Percentiles rank a stretch among this genome's conserved stretches.
Evolutionary conservation across 1,140 invertebrate species (phyloP).

Genomic region (Trachymyrmex septentrionalis): DNA sequence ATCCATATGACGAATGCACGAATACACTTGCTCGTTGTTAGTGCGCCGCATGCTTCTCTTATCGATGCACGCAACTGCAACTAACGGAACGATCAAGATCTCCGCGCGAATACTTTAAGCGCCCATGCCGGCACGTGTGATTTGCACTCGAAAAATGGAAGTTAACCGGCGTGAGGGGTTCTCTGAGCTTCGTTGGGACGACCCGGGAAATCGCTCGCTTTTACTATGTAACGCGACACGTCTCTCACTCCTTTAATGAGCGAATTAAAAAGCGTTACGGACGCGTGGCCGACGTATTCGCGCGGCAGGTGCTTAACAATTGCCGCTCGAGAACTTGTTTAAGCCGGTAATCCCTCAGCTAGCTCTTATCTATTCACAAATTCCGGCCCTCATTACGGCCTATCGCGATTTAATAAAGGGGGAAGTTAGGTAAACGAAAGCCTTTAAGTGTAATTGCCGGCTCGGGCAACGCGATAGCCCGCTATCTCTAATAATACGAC

Average conservation of each 20-base stretch:
- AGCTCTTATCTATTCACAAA: slow-evolving; percentile 51
- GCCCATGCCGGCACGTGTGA: slow-evolving; percentile 59
- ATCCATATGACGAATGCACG: slow-evolving; percentile 73
- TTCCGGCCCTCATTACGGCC: slow-evolving; percentile 68
- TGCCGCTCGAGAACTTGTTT: slow-evolving; percentile 59
- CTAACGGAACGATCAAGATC: slow-evolving; percentile 66
- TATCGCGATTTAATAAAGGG: slow-evolving; percentile 57
- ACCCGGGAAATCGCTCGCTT: neutral
- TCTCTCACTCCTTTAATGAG: slow-evolving; percentile 27
- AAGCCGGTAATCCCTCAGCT: slow-evolving; percentile 40
- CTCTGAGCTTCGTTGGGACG: slow-evolving; percentile 3
- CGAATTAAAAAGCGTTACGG: slow-evolving; percentile 50
- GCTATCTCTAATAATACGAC: slow-evolving; percentile 75
- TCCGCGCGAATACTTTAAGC: slow-evolving; percentile 72
- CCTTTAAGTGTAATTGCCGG: slow-evolving; percentile 70
- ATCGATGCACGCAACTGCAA: slow-evolving; percentile 74
- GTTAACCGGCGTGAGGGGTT: neutral
- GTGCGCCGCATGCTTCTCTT: slow-evolving; percentile 53
- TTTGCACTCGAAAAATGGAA: slow-evolving; percentile 35
- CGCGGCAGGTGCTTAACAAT: slow-evolving; percentile 49
- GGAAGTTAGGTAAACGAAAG: slow-evolving; percentile 64
- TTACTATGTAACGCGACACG: slow-evolving; percentile 37
- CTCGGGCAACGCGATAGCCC: slow-evolving; percentile 57
- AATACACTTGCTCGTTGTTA: slow-evolving; percentile 31
- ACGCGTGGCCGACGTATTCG: neutral